Evolutionary conservation across 2,888 invertebrate genomes (phyloP).

Genomic region (Sepiola atlantica): DNA sequence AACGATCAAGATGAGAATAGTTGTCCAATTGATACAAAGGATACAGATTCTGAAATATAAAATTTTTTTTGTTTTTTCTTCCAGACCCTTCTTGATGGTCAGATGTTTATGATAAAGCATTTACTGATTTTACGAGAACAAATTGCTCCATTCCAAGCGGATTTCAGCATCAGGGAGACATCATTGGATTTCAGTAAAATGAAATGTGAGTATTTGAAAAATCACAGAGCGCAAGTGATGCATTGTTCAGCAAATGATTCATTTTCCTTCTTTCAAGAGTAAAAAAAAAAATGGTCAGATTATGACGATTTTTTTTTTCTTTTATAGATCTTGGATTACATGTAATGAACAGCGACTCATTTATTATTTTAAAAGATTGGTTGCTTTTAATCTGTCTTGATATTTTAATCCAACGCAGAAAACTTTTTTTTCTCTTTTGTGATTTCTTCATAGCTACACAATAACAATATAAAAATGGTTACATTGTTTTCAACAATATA

Average conservation of each 20-base stretch:
- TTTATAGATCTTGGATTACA: background rate
- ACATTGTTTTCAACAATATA: too few relatives aligned
- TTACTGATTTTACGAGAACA: constrained; percentile 96
- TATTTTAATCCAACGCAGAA: background rate
- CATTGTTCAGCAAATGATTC: background rate
- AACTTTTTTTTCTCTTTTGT: background rate
- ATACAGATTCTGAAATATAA: too few relatives aligned
- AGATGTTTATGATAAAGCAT: constrained; percentile 98
- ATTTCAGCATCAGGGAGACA: constrained; percentile 86
- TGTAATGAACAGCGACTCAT: background rate
- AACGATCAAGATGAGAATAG: too few relatives aligned
- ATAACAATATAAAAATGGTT: too few relatives aligned
- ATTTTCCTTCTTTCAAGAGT: background rate
- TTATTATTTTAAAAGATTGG: background rate
- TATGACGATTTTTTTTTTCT: background rate
- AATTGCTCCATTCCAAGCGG: constrained; percentile 97
- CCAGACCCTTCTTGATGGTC: constrained; percentile 87
- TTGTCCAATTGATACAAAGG: too few relatives aligned
- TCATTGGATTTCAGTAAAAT: constrained; percentile 94
- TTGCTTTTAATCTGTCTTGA: background rate
- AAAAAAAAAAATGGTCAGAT: background rate
- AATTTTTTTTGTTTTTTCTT: constrained; percentile 42
- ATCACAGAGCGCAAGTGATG: background rate
- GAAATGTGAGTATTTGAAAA: constrained; percentile 78
- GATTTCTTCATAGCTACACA: background rate